Evolutionary conservation across 92 coral and sea anemone species (phyloP).

Genomic region (Heteractis magnifica): DNA sequence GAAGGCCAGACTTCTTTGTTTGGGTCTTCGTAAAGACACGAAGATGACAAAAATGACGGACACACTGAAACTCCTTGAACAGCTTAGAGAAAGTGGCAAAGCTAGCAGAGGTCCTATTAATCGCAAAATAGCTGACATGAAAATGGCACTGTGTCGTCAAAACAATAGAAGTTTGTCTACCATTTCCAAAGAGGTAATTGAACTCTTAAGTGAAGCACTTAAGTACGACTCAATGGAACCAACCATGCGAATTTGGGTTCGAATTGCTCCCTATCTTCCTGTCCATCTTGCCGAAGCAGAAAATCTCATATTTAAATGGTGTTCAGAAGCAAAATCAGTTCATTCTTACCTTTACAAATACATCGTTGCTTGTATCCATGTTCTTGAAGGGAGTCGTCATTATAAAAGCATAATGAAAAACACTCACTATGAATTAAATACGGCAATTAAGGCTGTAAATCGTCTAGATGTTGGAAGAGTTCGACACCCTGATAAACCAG

Average conservation of each 20-base stretch:
- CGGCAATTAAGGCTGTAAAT: slow-evolving; percentile 38
- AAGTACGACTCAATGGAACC: slow-evolving; percentile 20
- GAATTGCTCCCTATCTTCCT: slow-evolving; percentile 41
- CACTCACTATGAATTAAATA: slow-evolving; percentile 31
- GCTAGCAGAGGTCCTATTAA: slow-evolving; percentile 56
- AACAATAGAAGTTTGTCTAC: slow-evolving; percentile 1
- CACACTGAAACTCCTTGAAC: slow-evolving; percentile 30
- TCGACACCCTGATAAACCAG: slow-evolving; percentile 70
- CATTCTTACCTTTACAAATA: slow-evolving; percentile 50
- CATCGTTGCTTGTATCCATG: slow-evolving; percentile 46
- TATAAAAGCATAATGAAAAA: slow-evolving; percentile 25
- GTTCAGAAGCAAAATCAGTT: slow-evolving; percentile 42
- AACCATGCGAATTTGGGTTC: slow-evolving; percentile 67
- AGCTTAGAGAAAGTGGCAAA: slow-evolving; percentile 19
- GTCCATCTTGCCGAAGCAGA: slow-evolving; percentile 47
- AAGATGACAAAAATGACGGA: slow-evolving; percentile 7
- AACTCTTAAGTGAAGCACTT: slow-evolving; percentile 43
- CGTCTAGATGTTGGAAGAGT: slow-evolving; percentile 56
- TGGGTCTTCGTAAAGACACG: slow-evolving; percentile 15
- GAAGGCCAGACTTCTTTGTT: slow-evolving; percentile 49
- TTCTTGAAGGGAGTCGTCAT: slow-evolving; percentile 39
- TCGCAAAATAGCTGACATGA: slow-evolving; percentile 50
- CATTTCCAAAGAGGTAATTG: slow-evolving; percentile 27
- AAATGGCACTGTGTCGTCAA: slow-evolving; percentile 28
- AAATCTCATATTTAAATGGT: slow-evolving; percentile 41